Conservation (phyloP, 2,888 invertebrate species). For the Melitaea athalia region DNA sequence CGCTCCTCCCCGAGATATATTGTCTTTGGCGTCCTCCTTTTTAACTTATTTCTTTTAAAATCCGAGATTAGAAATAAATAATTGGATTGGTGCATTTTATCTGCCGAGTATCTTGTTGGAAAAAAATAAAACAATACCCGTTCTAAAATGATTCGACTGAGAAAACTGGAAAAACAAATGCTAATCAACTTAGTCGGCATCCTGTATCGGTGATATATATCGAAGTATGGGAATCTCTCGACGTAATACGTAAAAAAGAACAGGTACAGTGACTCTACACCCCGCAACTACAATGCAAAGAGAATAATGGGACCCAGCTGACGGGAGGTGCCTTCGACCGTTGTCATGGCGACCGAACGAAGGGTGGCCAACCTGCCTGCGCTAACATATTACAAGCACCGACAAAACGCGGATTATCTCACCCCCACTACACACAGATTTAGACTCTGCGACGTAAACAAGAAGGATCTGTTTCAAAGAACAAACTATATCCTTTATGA, state of each 20-base stretch:
- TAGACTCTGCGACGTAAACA: conserved; percentile 63
- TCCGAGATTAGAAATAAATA: conserved; percentile 45
- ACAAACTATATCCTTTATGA: conserved; percentile 55
- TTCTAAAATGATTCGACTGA: background rate
- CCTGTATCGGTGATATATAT: conserved; percentile 12
- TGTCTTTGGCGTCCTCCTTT: conserved; percentile 52
- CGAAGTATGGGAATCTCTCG: conserved; percentile 56
- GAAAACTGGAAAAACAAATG: conserved; percentile 6
- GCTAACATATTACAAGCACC: conserved; percentile 65
- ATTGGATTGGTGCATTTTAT: conserved; percentile 42
- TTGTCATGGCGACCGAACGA: conserved; percentile 75
- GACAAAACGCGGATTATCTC: conserved; percentile 62
- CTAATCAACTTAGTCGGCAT: conserved; percentile 7
- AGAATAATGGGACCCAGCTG: conserved; percentile 80
- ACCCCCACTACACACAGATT: conserved; percentile 58
- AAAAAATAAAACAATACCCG: background rate
- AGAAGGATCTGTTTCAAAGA: conserved; percentile 64
- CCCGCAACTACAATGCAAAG: conserved; percentile 66
- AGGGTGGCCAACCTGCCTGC: conserved; percentile 79
- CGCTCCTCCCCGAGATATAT: conserved; percentile 65
- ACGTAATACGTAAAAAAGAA: conserved; percentile 42
- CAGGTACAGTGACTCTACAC: conserved; percentile 68
- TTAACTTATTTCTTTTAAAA: conserved; percentile 51
- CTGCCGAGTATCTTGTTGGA: conserved; percentile 31
- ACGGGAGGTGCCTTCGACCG: conserved; percentile 79